Evolutionary conservation across 1,140 invertebrate genomes (phyloP), one percentile per base, ranked within the genome.

Genomic region (Augochlora pura): DNA sequence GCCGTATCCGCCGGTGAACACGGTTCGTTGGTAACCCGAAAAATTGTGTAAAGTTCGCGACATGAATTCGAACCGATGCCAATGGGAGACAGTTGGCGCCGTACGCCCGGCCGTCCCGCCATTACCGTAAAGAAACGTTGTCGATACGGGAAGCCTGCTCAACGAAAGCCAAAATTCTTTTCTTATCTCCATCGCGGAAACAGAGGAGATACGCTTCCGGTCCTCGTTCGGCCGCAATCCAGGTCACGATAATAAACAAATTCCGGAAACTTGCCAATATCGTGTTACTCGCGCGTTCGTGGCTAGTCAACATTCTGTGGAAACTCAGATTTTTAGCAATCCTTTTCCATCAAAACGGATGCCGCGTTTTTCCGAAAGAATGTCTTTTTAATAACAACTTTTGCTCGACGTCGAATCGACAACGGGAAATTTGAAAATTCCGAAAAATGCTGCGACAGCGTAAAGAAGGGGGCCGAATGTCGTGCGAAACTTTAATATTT

Each of bases 41-140:
- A 77, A 77, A 77, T 77, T 72, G 59, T 64, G 23, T 18, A 72
- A 72, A 64, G 23, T 54, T 71, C 32, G 42, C 42, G 21, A 52
- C 42, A 63, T 42, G 60, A 72, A 77, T 71, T 32, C 46, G 16
- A 16, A 71, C 18, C 16, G 46, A 32, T 64, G 60, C 27, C 32
- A 71, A 64, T 63, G 12, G 18, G 57, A 64, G 46, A 64, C 67
- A 77, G 54, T 76, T 69, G 65, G 65, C 74, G n/a, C 46, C 68
- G 67, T 57, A 32, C 32, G 38, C 7, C 6, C 27, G 18, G 39
- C 32, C 10, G 59, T 0, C 16, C 23, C 23, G n/a, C 46, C 68
- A 14, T 77, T 70, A 69, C 66, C 64, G 39, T 52, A 63, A 70
- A 69, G 68, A 71, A 42, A 32, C 12, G 14, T 6, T 1, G 46